Percentiles rank a stretch among this genome's conserved stretches.
These are phyloP conservation scores for Ploceus nigricollis DNA, from an alignment of 2,113 vertebrate species.

Conservation along the genomic window DNA sequence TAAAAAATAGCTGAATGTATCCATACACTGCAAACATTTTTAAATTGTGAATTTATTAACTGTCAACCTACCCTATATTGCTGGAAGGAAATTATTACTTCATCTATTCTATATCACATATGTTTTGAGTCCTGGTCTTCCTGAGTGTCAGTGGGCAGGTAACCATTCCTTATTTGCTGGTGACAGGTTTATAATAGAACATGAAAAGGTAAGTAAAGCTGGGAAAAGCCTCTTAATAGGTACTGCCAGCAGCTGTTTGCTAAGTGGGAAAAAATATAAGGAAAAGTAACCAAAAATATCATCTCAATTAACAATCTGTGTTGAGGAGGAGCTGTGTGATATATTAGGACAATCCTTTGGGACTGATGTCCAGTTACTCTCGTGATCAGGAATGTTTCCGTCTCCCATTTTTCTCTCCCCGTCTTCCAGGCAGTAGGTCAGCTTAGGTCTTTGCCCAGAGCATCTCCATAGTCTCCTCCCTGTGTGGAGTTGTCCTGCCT, in stretches of 20 bases:
- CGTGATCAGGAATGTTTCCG: rapidly evolving
- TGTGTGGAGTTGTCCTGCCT: not conserved
- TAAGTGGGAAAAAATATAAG: not conserved
- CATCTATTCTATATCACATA: rapidly evolving
- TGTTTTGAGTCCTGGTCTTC: not conserved
- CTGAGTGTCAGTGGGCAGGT: not conserved
- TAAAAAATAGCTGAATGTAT: not conserved
- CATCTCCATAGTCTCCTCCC: not conserved
- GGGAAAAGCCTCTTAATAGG: not conserved
- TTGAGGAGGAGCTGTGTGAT: not conserved
- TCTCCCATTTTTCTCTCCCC: not conserved
- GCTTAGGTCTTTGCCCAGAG: not conserved
- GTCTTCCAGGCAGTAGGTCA: not conserved
- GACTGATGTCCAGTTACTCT: not conserved
- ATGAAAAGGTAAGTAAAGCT: not conserved
- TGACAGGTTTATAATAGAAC: not conserved
- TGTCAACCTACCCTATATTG: not conserved
- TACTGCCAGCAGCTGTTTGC: not conserved
- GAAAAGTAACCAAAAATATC: not conserved
- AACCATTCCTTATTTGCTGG: not conserved
- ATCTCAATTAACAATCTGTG: not conserved
- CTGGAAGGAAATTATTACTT: not conserved
- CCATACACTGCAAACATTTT: not conserved
- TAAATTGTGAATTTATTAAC: not conserved
- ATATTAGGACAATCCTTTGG: not conserved